Evolutionary conservation across 2,797 vertebrate genomes (phyloP), one percentile per base, ranked within the genome.

Genomic region (Pagetopsis macropterus): DNA sequence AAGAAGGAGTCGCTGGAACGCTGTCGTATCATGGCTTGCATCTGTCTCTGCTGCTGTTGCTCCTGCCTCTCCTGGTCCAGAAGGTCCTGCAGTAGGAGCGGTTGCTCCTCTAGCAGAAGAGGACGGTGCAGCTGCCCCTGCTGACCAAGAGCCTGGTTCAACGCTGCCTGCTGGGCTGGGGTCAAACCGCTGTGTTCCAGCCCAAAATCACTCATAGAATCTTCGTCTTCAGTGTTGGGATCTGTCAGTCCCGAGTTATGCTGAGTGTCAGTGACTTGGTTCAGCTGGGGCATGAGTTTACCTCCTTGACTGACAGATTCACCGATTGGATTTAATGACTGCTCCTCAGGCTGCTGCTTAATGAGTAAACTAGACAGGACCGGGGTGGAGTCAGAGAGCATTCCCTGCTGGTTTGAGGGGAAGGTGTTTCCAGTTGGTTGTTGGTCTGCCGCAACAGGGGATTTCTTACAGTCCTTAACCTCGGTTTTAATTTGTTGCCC

Each of bases 21-120:
- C 48, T 99, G 98, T 27, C 98, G 96, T 83, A 99, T 99, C 98
- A 99, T 99, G 70, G 98, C 98, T 84, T 99, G 98, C 98, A 99
- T 99, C 88, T 99, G 97, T 57, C 97, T 94, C 77, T 99, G 98
- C 83, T 99, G 98, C 85, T 99, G 98, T 80, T 99, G 98, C 75
- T 99, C 98, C 74, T 99, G 97, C 58, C 97, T 94, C 86, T 99
- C 98, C 86, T 99, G 98, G 90, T 99, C 98, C 59, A 99, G 85
- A 62, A 99, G 97, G 70, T 99, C 98, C 91, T 99, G 98, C 52
- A 99, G 88, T 14, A 99, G 93, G 2, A 99, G 96, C 0, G 98
- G 98, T 92, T 99, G 98, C 6, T 99, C 98, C 73, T 99, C 98
- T 14, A 99, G 90, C 44, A 99, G 94, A 56, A 99, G 95, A 2